These are phyloP conservation scores for Cheilosia scutellata DNA, from an alignment of 2,888 invertebrate species.

Conservation along the genomic window DNA sequence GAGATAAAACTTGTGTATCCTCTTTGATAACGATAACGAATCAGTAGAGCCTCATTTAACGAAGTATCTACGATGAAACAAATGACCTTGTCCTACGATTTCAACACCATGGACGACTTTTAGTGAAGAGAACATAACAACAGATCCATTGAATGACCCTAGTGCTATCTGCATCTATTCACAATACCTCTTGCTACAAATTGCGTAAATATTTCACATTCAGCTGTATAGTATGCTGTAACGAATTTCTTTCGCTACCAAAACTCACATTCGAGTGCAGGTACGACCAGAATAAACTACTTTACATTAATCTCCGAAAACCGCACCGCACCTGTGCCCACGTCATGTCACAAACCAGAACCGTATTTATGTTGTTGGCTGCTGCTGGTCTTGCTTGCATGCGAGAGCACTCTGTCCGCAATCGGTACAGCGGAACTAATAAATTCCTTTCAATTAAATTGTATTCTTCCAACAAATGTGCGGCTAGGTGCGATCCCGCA, in stretches of 20 bases:
- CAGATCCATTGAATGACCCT: too few species aligned
- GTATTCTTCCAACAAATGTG: constrained; percentile 38
- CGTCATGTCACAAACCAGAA: constrained; percentile 49
- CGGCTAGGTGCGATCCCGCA: constrained; percentile 39
- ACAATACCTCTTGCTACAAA: background rate
- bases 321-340: constrained; percentile 73
- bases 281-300: constrained; percentile 54
- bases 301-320: constrained; percentile 60
- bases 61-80: too few species aligned
- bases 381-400: constrained; percentile 33
- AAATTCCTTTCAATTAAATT: constrained; percentile 73
- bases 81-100: too few species aligned
- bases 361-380: background rate
- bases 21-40: too few species aligned
- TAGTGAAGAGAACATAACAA: too few species aligned
- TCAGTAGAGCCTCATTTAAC: too few species aligned
- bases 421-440: constrained; percentile 68
- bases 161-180: too few species aligned
- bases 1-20: too few species aligned
- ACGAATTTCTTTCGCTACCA: constrained; percentile 46
- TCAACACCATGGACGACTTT: too few species aligned
- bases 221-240: background rate
- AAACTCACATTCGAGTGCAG: constrained; percentile 32
- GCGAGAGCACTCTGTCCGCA: background rate
- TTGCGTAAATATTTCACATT: constrained; percentile 31